A percentile compares a stretch with the other conserved stretches of the same genome.
phyloP scores from a whole-genome alignment of 2,113 vertebrate genomes.

The Burhinus oedicnemus region DNA sequence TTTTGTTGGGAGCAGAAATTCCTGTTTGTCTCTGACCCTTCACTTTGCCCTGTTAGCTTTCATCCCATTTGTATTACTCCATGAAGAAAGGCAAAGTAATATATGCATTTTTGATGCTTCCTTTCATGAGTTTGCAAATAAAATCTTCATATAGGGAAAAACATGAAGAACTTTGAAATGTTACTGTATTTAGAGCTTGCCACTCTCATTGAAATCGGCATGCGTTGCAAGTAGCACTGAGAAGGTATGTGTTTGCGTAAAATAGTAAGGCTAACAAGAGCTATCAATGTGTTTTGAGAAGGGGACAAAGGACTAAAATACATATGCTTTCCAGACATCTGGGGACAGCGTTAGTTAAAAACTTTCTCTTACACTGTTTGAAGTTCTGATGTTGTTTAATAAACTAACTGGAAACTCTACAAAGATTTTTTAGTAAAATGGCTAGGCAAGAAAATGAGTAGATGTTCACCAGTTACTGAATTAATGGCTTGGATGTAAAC shows the following conservation, averaged over 20 bases:
- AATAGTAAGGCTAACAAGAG: neutral
- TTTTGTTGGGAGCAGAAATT: slow-evolving; percentile 3
- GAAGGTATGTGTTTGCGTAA: neutral
- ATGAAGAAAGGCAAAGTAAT: neutral
- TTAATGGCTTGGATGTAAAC: neutral
- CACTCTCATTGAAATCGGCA: neutral
- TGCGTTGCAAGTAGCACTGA: neutral
- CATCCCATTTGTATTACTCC: neutral
- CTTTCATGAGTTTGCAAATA: neutral
- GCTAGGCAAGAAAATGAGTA: neutral
- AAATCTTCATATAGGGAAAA: neutral
- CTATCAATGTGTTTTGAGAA: neutral
- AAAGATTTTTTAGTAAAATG: neutral
- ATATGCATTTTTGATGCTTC: neutral
- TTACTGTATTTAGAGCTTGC: neutral
- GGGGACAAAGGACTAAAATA: neutral
- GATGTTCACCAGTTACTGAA: neutral
- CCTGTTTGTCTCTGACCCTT: neutral
- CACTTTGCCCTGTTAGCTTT: neutral
- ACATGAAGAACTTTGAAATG: neutral
- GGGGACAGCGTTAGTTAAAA: neutral
- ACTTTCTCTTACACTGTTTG: neutral
- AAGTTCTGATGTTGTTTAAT: neutral
- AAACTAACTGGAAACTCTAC: neutral
- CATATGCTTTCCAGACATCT: neutral